phyloP scores from a whole-genome alignment of 2,797 vertebrate genomes.

The Aldrovandia affinis region DNA sequence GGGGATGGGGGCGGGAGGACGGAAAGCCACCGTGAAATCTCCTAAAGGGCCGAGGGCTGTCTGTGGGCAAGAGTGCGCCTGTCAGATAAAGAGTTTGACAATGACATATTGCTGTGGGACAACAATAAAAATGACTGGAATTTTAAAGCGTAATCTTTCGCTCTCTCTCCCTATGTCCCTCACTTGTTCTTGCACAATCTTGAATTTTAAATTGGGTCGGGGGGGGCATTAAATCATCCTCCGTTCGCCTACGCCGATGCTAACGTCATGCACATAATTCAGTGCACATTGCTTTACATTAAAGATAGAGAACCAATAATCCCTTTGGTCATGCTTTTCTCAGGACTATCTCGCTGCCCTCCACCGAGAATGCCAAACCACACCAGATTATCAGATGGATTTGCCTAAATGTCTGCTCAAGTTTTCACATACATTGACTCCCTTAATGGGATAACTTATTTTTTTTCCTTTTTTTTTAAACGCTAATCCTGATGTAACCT shows the following conservation, averaged over 20 bases:
- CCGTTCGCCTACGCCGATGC: not conserved
- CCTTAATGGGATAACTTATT: conserved; percentile 40
- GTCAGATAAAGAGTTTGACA: conserved; percentile 78
- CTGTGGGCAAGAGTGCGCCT: conserved; percentile 70
- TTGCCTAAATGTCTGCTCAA: conserved; percentile 42
- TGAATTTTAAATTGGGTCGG: conserved; percentile 48
- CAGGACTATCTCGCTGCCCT: conserved; percentile 25
- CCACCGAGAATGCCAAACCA: conserved; percentile 37
- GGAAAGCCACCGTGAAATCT: conserved; percentile 67
- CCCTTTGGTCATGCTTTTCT: conserved; percentile 28
- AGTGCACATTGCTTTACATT: conserved; percentile 37
- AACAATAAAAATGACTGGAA: conserved; percentile 72
- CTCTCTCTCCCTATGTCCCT: conserved; percentile 28
- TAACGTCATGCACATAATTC: conserved; percentile 52
- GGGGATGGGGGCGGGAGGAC: conserved; percentile 29
- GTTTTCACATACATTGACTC: conserved; percentile 38
- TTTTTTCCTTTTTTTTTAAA: no score
- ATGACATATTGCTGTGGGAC: conserved; percentile 74
- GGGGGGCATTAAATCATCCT: conserved; percentile 22
- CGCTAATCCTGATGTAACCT: not conserved
- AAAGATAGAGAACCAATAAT: conserved; percentile 26
- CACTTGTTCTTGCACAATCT: conserved; percentile 43
- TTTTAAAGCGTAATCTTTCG: conserved; percentile 62
- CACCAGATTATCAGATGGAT: conserved; percentile 44
- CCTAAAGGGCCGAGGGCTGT: conserved; percentile 71